These are phyloP conservation scores for Heliconius aoede DNA, from an alignment of 2,888 invertebrate species.

Conservation along the genomic window DNA sequence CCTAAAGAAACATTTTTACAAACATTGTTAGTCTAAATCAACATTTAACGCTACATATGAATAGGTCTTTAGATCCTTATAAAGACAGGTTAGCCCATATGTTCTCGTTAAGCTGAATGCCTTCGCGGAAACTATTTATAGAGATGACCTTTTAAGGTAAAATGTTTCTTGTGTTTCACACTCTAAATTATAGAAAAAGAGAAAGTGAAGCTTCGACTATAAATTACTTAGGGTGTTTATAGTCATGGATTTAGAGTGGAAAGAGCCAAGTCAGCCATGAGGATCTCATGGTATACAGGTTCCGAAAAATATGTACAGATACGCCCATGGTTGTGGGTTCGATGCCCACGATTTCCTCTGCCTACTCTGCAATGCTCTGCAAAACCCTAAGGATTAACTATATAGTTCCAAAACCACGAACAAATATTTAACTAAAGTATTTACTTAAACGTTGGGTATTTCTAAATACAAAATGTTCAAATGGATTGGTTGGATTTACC, in stretches of 20 bases:
- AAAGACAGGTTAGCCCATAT: constrained; percentile 24
- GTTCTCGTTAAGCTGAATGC: constrained; percentile 10
- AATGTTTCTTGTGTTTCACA: constrained; percentile 26
- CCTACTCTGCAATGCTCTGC: no score
- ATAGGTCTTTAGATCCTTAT: constrained; percentile 17
- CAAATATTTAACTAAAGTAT: not conserved
- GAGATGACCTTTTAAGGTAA: constrained; percentile 27
- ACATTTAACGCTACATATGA: not conserved
- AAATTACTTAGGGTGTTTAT: not conserved
- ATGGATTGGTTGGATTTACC: not conserved
- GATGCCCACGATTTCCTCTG: no score
- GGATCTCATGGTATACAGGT: not conserved
- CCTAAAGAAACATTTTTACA: not conserved
- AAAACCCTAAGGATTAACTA: no score
- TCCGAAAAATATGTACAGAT: no score
- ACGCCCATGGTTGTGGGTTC: no score
- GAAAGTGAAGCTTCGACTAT: not conserved
- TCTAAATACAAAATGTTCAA: no score
- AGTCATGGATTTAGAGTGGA: not conserved
- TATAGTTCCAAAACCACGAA: not conserved
- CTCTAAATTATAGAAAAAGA: not conserved
- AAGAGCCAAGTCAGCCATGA: not conserved
- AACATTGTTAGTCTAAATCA: not conserved
- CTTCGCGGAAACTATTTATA: constrained; percentile 18
- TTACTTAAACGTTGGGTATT: not conserved